These are phyloP conservation scores for Gallinago nigripennis DNA, from an alignment of 2,797 vertebrate species.

Conservation along the genomic window DNA sequence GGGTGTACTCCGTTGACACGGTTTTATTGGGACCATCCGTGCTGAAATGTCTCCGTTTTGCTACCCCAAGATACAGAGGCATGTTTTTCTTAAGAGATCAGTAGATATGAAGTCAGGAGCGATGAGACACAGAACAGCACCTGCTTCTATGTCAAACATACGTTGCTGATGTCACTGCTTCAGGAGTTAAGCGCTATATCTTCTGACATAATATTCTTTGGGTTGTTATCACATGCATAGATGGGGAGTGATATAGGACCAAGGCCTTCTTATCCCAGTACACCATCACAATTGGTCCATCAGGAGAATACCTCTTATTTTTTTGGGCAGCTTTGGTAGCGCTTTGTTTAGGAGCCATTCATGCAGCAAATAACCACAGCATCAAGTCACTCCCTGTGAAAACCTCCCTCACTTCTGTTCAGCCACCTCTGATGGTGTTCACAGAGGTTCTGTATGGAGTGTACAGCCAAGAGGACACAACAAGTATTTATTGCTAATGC, in stretches of 20 bases:
- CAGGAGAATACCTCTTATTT: background rate
- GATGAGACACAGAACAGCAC: background rate
- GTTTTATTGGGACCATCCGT: background rate
- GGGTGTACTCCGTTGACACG: background rate
- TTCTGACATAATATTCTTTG: background rate
- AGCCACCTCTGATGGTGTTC: background rate
- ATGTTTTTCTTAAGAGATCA: background rate
- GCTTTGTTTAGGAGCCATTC: background rate
- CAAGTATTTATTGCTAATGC: background rate
- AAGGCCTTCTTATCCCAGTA: background rate
- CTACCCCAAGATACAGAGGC: background rate
- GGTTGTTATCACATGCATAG: background rate
- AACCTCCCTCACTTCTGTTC: background rate
- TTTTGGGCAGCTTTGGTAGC: background rate
- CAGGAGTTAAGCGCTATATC: background rate
- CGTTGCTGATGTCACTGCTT: background rate
- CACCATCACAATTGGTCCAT: background rate
- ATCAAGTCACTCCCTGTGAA: background rate
- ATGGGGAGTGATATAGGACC: background rate
- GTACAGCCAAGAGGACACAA: background rate
- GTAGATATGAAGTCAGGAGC: background rate
- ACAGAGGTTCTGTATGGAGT: background rate
- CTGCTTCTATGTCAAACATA: background rate
- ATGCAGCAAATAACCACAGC: background rate
- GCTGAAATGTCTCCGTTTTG: background rate